phyloP scores from a whole-genome alignment of 2,113 vertebrate genomes.

The Glareola pratincola region DNA sequence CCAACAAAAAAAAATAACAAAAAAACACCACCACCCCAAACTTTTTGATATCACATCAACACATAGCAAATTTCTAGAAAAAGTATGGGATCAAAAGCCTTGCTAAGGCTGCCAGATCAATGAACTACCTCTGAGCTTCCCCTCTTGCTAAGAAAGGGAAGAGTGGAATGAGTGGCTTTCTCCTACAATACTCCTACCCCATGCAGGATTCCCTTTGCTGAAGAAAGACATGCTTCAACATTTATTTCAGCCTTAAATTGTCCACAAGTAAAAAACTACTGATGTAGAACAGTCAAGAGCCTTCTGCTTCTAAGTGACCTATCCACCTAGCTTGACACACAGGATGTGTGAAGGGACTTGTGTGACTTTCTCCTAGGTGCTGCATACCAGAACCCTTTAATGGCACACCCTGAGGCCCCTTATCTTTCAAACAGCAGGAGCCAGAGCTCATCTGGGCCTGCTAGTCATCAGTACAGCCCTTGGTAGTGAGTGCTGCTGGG shows the following conservation, averaged over 20 bases:
- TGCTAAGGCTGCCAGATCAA: neutral
- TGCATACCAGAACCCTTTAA: neutral
- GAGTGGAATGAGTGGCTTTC: neutral
- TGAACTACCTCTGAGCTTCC: neutral
- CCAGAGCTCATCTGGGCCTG: neutral
- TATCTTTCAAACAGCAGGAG: neutral
- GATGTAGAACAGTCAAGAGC: neutral
- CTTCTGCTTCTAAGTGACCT: neutral
- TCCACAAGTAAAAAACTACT: neutral
- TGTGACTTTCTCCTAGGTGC: neutral
- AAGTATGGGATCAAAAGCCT: neutral
- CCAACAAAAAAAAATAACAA: too few relatives aligned
- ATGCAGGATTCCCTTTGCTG: neutral
- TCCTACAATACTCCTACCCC: neutral
- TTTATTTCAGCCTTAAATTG: neutral
- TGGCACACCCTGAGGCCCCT: neutral
- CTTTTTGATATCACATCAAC: neutral
- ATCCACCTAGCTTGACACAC: neutral
- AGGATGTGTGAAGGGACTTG: neutral
- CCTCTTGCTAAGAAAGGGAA: neutral
- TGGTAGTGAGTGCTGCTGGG: neutral
- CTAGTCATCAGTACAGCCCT: neutral
- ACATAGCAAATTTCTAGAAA: neutral
- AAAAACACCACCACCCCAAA: neutral
- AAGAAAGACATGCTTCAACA: neutral